phyloP scores from a whole-genome alignment of 2,888 invertebrate species.

The Ypsolopha scabrella region DNA sequence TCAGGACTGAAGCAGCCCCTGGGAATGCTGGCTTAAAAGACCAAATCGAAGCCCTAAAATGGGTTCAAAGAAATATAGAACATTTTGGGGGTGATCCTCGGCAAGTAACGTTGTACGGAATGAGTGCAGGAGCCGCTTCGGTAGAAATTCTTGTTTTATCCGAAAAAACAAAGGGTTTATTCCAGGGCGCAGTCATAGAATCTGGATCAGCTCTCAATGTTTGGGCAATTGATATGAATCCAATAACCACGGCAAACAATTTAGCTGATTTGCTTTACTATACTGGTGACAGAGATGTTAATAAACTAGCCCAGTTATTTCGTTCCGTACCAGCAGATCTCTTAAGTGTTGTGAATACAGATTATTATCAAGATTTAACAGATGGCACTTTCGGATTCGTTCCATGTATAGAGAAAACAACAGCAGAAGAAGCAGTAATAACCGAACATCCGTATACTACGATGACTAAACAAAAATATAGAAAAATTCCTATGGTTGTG shows the following conservation, averaged over 20 bases:
- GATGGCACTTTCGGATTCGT: constrained; percentile 26
- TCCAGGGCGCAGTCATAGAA: constrained; percentile 14
- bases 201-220: constrained; percentile 20
- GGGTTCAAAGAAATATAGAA: constrained; percentile 4
- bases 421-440: constrained; percentile 13
- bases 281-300: background rate
- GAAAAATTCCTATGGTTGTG: constrained; percentile 21
- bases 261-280: constrained; percentile 9
- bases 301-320: constrained; percentile 13
- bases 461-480: constrained; percentile 13
- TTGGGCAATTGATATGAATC: constrained; percentile 19
- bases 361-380: constrained; percentile 19
- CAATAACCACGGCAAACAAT: constrained; percentile 17
- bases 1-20: constrained; percentile 2
- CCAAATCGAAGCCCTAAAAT: constrained; percentile 1
- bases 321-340: constrained; percentile 13
- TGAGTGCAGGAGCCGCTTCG: constrained; percentile 2
- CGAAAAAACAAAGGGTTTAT: background rate
- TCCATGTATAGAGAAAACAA: constrained; percentile 22
- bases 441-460: constrained; percentile 14
- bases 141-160: constrained; percentile 2
- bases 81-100: constrained; percentile 2
- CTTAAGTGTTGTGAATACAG: constrained; percentile 15
- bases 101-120: constrained; percentile 2
- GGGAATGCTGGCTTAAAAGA: constrained; percentile 6